Conservation (phyloP, 2,888 invertebrate species). For the Scaptomyza cyrtandrae region DNA sequence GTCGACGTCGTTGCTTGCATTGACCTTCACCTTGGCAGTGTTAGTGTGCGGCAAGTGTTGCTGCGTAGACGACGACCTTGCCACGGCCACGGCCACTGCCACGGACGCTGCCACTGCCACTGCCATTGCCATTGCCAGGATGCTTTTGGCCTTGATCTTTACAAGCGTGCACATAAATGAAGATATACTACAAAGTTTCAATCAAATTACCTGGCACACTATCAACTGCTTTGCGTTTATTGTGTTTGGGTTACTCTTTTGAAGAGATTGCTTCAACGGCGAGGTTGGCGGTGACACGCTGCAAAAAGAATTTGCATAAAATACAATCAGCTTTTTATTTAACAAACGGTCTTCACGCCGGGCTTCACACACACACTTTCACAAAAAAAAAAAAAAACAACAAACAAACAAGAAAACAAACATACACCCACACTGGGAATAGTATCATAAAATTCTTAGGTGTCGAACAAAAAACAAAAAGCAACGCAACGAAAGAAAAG, state of each 20-base stretch:
- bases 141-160: slow-evolving; percentile 64
- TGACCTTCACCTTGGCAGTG: slow-evolving; percentile 78
- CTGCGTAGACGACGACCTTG: slow-evolving; percentile 41
- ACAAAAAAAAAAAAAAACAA: slow-evolving; percentile 26
- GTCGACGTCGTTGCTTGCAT: slow-evolving; percentile 47
- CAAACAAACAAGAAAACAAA: slow-evolving; percentile 27
- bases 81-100: slow-evolving; percentile 25
- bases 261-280: not conserved
- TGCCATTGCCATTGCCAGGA: slow-evolving; percentile 12
- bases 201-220: slow-evolving; percentile 48
- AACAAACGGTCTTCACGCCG: slow-evolving; percentile 45
- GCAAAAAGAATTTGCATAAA: slow-evolving; percentile 69
- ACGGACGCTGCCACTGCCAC: slow-evolving; percentile 1
- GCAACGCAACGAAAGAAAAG: slow-evolving; percentile 38
- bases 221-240: not conserved
- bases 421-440: slow-evolving; percentile 38
- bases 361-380: slow-evolving; percentile 50
- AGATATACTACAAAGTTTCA: slow-evolving; percentile 23
- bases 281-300: slow-evolving; percentile 17
- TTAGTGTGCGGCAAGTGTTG: slow-evolving; percentile 30
- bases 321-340: slow-evolving; percentile 59
- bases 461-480: slow-evolving; percentile 9
- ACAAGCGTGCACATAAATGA: slow-evolving; percentile 17
- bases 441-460: slow-evolving; percentile 42
- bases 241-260: slow-evolving; percentile 3